Evolutionary conservation across 2,113 vertebrate species (phyloP), one percentile per base, ranked within the genome.

Genomic region (Lycocorax pyrrhopterus): DNA sequence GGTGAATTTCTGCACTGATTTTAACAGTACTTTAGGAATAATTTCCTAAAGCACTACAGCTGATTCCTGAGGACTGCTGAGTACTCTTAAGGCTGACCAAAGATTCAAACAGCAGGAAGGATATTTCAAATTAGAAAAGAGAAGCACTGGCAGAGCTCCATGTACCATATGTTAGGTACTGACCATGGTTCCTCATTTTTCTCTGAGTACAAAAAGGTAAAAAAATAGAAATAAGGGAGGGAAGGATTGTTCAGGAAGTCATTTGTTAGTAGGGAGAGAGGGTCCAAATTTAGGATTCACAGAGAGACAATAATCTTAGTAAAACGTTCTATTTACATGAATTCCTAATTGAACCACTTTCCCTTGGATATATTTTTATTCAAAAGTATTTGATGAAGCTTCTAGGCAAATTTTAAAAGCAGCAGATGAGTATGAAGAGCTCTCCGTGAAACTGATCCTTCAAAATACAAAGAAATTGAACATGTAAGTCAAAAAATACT

Each of bases 51-150:
- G 18, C 16, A 55, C 23, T 63, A 44, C 5, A 43, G 25, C 33
- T 81, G 55, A 85, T 77, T 94, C 68, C 81, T 84, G 74, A 73
- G 18, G 59, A 67, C 82, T 53, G 16, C 27, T 67, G 37, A 91
- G 46, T 69, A 92, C 41, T 59, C 9, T 41, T 84, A 94, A 76
- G 53, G 43, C 53, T 94, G 62, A 81, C 73, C 87, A 92, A 87
- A 82, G 77, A 93, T 72, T 91, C 84, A 75, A 86, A 72, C 37
- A 90, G 39, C 39, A 89, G 80, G 80, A 94, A 91, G 55, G 56
- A 41, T 75, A 87, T 89, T 94, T 92, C 43, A 52, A 84, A 79
- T 80, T 58, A 88, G 63, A 83, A 77, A 79, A 79, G 27, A 78
- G 46, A 82, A 82, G 21, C 9, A 27, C n/a, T 96, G 91, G 74